Percentiles rank a stretch among this genome's conserved stretches.
phyloP scores from a whole-genome alignment of 2,888 invertebrate species.

The Nomada fabriciana region DNA sequence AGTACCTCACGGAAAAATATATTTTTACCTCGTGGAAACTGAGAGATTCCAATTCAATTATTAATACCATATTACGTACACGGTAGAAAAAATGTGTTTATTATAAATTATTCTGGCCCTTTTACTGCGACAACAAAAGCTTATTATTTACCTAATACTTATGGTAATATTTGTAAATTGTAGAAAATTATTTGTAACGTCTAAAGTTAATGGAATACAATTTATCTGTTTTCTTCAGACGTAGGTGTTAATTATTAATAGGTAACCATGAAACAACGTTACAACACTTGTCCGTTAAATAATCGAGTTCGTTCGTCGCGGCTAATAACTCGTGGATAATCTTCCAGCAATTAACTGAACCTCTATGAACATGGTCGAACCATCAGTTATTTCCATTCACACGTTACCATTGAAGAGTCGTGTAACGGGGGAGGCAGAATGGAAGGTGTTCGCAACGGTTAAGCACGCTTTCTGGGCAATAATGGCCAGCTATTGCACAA shows the following conservation, averaged over 20 bases:
- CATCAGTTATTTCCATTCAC: conserved; percentile 56
- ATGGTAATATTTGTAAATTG: too few species aligned
- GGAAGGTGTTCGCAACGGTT: conserved; percentile 60
- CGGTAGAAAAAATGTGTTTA: too few species aligned
- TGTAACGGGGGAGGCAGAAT: conserved; percentile 38
- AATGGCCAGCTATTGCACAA: conserved; percentile 61
- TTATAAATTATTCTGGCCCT: too few species aligned
- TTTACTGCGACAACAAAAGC: too few species aligned
- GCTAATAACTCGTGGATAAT: conserved; percentile 44
- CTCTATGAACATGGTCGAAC: conserved; percentile 28
- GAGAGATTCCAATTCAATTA: too few species aligned
- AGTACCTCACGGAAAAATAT: background rate
- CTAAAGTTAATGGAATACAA: too few species aligned
- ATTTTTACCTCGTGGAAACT: too few species aligned
- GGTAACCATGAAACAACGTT: background rate
- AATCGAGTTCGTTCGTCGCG: conserved; percentile 31
- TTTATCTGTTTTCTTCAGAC: too few species aligned
- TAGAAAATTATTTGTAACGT: too few species aligned
- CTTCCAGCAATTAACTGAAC: conserved; percentile 49
- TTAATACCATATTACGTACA: too few species aligned
- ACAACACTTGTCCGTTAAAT: conserved; percentile 29
- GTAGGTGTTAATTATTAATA: too few species aligned
- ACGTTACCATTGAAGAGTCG: conserved; percentile 54
- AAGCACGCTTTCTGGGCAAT: conserved; percentile 61
- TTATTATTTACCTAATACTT: too few species aligned